phyloP scores from a whole-genome alignment of 2,113 vertebrate genomes.

The Laticauda laticaudata region DNA sequence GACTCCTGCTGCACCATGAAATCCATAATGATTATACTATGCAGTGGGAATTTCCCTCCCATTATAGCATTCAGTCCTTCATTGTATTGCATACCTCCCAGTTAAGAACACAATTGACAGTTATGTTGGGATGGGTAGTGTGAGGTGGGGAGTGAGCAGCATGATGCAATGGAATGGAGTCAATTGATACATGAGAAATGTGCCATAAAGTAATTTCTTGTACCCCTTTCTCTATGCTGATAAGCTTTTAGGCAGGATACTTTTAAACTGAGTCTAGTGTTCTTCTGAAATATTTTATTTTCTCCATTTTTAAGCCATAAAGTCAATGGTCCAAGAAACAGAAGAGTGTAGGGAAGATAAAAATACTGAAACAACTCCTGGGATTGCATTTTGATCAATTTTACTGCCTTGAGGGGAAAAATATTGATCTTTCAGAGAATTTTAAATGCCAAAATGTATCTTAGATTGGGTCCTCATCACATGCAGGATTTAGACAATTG shows the following conservation, averaged over 20 bases:
- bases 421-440: neutral
- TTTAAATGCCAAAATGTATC: neutral
- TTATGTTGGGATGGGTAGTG: neutral
- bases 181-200: neutral
- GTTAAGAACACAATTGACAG: neutral
- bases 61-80: neutral
- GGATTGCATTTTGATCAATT: neutral
- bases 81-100: neutral
- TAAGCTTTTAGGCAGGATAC: neutral
- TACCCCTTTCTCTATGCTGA: neutral
- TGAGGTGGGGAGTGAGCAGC: neutral
- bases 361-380: neutral
- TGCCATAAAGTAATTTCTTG: neutral
- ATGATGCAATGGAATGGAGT: neutral
- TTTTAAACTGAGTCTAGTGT: neutral
- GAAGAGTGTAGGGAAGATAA: neutral
- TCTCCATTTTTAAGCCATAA: neutral
- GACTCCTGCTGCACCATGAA: neutral
- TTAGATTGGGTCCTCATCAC: neutral
- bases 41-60: neutral
- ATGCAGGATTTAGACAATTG: neutral
- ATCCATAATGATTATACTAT: neutral
- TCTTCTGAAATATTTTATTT: neutral
- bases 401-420: neutral
- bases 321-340: neutral